These are phyloP conservation scores for Trogon surrucura DNA, from an alignment of 2,113 vertebrate species.

Conservation along the genomic window DNA sequence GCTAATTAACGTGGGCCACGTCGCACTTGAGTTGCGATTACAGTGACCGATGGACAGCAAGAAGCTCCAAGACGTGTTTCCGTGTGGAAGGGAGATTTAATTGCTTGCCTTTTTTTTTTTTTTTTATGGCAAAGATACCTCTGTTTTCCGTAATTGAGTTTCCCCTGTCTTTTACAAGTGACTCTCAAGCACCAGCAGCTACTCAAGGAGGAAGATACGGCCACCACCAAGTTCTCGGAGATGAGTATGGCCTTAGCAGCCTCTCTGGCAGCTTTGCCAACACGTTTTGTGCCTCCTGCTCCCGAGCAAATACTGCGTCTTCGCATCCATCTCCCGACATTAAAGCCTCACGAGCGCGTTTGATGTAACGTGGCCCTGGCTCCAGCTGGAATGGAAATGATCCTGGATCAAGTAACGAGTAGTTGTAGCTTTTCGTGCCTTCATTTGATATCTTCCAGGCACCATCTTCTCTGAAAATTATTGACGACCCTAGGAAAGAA, in stretches of 20 bases:
- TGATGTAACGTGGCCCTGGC: neutral
- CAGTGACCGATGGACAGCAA: neutral
- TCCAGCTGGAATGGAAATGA: neutral
- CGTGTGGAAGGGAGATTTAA: neutral
- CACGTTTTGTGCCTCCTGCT: neutral
- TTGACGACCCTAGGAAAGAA: fast-evolving
- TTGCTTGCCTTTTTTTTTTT: neutral
- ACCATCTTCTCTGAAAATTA: neutral
- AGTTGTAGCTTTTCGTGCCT: neutral
- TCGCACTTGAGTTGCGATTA: neutral
- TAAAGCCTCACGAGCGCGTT: fast-evolving
- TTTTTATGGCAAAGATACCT: neutral
- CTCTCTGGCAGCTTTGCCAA: neutral
- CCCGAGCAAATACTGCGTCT: neutral
- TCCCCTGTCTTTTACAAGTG: neutral
- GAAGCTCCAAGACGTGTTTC: neutral
- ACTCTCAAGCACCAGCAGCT: neutral
- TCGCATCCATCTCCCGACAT: neutral
- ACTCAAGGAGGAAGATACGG: neutral
- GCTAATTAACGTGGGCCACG: neutral
- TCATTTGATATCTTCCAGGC: neutral
- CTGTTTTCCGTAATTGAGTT: neutral
- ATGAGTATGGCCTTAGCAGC: neutral
- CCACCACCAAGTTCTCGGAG: too few species aligned
- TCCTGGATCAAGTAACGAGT: neutral